A percentile compares a stretch with the other conserved stretches of the same genome.
Conservation (phyloP, 2,113 vertebrate genomes). For the Danio rerio region DNA sequence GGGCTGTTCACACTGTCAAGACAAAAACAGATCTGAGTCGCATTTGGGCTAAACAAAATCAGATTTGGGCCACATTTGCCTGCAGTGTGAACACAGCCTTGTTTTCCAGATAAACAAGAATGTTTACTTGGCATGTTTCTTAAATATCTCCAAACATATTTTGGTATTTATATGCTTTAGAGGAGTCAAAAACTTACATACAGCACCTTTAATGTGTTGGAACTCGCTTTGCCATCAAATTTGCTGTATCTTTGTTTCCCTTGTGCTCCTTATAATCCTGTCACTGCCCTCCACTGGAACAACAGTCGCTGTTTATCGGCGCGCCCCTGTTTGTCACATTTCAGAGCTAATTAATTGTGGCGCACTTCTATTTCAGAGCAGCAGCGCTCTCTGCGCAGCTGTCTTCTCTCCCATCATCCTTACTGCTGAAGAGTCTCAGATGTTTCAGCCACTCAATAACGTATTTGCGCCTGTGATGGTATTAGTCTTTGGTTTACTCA, state of each 20-base stretch:
- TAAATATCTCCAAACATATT: no score
- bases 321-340: conserved; percentile 38
- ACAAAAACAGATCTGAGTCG: no score
- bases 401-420: neutral
- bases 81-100: no score
- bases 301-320: conserved; percentile 27
- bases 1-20: no score
- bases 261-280: neutral
- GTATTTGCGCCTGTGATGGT: neutral
- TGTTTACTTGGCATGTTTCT: no score
- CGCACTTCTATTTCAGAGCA: conserved; percentile 33
- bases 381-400: neutral
- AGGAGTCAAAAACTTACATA: no score
- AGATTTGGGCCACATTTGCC: no score
- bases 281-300: conserved; percentile 38
- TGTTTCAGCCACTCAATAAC: neutral
- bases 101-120: no score
- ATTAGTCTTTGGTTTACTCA: conserved; percentile 15
- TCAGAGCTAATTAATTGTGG: conserved; percentile 47
- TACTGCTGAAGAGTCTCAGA: neutral
- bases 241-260: neutral
- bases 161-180: no score
- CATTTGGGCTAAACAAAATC: no score
- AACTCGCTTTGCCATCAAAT: neutral
- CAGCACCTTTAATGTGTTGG: neutral